Conservation (phyloP, 2,888 invertebrate species). For the Drosophila borborema region DNA sequence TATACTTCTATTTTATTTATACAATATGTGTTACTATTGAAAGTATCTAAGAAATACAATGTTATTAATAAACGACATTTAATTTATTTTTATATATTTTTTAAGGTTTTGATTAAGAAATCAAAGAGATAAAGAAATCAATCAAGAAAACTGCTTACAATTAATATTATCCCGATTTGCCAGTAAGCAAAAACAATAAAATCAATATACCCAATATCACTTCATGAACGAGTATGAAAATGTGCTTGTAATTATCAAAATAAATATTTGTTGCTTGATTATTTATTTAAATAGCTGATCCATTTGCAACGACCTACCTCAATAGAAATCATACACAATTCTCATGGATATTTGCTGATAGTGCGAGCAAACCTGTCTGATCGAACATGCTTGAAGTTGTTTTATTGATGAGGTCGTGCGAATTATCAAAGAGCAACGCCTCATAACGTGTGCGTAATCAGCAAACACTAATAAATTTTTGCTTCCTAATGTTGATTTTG, state of each 20-base stretch:
- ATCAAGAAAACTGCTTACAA: too few relatives aligned
- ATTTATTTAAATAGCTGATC: not conserved
- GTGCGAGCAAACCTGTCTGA: not conserved
- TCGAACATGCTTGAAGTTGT: conserved; percentile 1
- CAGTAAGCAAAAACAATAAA: not conserved
- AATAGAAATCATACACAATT: not conserved
- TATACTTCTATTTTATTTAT: too few relatives aligned
- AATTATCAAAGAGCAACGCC: not conserved
- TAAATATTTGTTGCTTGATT: not conserved
- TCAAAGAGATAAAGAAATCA: too few relatives aligned
- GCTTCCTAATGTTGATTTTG: not conserved
- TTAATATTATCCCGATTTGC: not conserved
- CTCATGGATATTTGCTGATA: not conserved
- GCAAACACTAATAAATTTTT: not conserved
- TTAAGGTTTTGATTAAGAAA: too few relatives aligned
- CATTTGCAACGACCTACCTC: conserved; percentile 9
- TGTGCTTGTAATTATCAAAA: not conserved
- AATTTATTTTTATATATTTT: too few relatives aligned
- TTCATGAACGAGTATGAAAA: not conserved
- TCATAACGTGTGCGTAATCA: not conserved
- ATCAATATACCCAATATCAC: not conserved
- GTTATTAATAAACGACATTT: too few relatives aligned
- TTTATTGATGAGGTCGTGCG: not conserved
- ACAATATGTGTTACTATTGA: too few relatives aligned
- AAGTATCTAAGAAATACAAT: too few relatives aligned